Percentiles rank a stretch among this genome's conserved stretches.
These are phyloP conservation scores for Herpetotheres cachinnans DNA, from an alignment of 2,113 vertebrate genomes.

Conservation along the genomic window DNA sequence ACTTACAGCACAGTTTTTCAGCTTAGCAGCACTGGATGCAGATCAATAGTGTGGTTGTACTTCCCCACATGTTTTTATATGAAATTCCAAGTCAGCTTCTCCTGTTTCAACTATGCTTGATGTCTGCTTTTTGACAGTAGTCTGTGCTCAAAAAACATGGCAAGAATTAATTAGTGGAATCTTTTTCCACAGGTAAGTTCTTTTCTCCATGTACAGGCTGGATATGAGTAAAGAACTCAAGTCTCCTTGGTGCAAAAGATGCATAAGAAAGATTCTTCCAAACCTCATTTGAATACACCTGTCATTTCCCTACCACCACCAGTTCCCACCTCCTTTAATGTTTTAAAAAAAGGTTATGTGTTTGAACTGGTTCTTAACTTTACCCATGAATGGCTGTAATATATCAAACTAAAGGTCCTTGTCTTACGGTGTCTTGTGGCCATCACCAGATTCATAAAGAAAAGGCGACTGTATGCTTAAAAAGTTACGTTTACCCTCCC, in stretches of 20 bases:
- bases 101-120: not conserved
- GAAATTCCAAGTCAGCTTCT: not conserved
- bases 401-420: not conserved
- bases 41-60: not conserved
- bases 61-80: not conserved
- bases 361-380: not conserved
- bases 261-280: not conserved
- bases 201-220: not conserved
- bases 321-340: not conserved
- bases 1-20: not conserved
- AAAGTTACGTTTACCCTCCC: not conserved
- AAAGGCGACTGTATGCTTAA: not conserved
- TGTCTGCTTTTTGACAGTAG: not conserved
- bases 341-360: not conserved
- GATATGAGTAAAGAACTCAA: not conserved
- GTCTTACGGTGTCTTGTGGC: not conserved
- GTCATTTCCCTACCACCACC: not conserved
- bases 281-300: not conserved
- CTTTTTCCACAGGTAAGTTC: not conserved
- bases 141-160: not conserved
- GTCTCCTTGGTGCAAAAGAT: not conserved
- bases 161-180: not conserved
- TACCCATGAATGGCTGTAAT: not conserved
- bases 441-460: not conserved
- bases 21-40: not conserved